Conservation (phyloP, 2,797 vertebrate species). For the Myotis findleyi region DNA sequence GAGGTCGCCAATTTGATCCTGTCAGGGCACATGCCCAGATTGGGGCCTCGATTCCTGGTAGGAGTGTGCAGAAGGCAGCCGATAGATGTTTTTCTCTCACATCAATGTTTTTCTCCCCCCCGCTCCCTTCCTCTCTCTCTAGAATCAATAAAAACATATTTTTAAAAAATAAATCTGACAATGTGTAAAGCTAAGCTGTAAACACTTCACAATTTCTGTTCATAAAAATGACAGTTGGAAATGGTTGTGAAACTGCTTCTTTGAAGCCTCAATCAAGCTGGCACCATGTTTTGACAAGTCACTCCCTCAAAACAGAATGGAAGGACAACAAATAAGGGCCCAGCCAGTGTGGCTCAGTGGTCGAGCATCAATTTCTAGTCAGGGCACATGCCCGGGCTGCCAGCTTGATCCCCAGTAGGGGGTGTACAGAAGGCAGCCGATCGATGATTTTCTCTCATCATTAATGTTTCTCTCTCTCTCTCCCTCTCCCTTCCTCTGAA, state of each 20-base stretch:
- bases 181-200: conserved; percentile 17
- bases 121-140: not conserved
- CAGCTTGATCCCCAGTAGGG: no score
- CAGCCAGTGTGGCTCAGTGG: no score
- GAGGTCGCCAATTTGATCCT: not conserved
- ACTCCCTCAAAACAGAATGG: not conserved
- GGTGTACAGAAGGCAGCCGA: no score
- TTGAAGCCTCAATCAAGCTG: not conserved
- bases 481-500: no score
- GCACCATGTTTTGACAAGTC: conserved; percentile 46
- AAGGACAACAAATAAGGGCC: not conserved
- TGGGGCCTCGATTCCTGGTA: not conserved
- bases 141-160: not conserved
- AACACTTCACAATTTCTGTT: conserved; percentile 37
- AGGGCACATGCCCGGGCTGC: no score
- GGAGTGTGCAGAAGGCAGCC: not conserved
- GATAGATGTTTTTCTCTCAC: not conserved
- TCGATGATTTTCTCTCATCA: no score
- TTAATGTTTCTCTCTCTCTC: no score
- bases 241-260: not conserved
- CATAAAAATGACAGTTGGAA: not conserved
- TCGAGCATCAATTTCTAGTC: no score
- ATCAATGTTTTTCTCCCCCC: not conserved
- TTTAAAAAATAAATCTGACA: not conserved
- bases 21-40: not conserved